These are phyloP conservation scores for Scaeva pyrastri DNA, from an alignment of 2,888 invertebrate genomes.

Conservation along the genomic window DNA sequence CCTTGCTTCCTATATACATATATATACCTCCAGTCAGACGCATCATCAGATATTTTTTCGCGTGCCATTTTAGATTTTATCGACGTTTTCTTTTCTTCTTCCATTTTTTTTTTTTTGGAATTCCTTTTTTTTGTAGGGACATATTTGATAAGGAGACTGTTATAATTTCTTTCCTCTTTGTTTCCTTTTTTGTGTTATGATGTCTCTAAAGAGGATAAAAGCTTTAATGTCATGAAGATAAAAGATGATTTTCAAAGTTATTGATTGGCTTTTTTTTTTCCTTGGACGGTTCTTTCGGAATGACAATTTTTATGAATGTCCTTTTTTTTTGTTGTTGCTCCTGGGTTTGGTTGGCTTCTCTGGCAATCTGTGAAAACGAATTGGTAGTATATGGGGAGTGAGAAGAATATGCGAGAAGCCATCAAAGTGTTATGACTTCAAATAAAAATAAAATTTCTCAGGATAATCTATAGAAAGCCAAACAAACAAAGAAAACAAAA, in stretches of 20 bases:
- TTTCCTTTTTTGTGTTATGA: not conserved
- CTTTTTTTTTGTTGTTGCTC: not conserved
- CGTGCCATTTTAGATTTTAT: conserved; percentile 42
- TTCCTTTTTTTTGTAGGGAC: conserved; percentile 7
- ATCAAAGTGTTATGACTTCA: conserved; percentile 50
- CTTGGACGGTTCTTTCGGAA: conserved; percentile 4
- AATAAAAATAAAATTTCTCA: conserved; percentile 38
- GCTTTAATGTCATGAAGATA: conserved; percentile 41
- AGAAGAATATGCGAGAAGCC: conserved; percentile 48
- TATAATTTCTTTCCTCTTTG: conserved; percentile 2
- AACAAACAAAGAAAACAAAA: not conserved
- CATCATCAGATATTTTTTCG: not conserved
- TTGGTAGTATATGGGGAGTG: conserved; percentile 8
- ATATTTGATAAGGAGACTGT: conserved; percentile 18
- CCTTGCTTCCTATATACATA: no score
- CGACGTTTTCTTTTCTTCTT: conserved; percentile 14
- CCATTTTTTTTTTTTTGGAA: conserved; percentile 1
- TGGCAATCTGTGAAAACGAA: conserved; percentile 29
- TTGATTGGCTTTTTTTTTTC: conserved; percentile 42
- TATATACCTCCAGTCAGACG: not conserved
- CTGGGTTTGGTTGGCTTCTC: conserved; percentile 5
- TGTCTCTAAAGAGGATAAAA: conserved; percentile 31
- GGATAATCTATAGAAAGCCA: conserved; percentile 21
- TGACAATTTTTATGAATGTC: conserved; percentile 41
- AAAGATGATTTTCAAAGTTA: conserved; percentile 56